Evolutionary conservation across 2,888 invertebrate species (phyloP), one percentile per base, ranked within the genome.

Genomic region (Chymomyza amoena): DNA sequence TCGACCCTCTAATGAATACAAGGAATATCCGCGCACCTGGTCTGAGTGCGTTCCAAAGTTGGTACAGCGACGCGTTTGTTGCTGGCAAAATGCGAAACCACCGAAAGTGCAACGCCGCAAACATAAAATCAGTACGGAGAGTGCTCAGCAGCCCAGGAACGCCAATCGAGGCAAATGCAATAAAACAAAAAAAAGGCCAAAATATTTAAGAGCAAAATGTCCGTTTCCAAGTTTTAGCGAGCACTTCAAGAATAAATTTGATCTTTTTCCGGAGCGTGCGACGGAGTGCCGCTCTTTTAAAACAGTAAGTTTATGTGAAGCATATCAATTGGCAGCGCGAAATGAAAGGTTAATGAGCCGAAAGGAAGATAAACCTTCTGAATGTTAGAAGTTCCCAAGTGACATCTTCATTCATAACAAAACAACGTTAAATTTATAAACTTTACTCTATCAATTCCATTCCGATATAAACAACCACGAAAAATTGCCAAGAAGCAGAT

Each of bases 211-310:
- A 25, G 0, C 16, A 6, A 75, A 68, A 15, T 84, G 84, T 9
- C 88, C 84, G 0, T 87, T 73, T 16, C 84, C 84, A n/a, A 75
- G 86, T 52, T 84, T 66, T 61, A 88, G 88, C 0, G 86, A 88
- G 25, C 86, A 88, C 61, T 0, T 52, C 45, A 25, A 25, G 25
- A 25, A 25, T 25, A 72, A 76, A 2, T 54, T 59, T 1, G 77
- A 73, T 0, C 4, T n/a, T 0, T 0, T 72, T 1, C 54, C 64
- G 3, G 36, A 59, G 0, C 72, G 76, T 0, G 68, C 84, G 0
- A 4, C 28, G 0, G 84, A 84, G 36, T 86, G 84, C 36, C 54
- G 50, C 0, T 87, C 84, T 20, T 25, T 54, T 4, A 15, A 0
- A 0, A 0, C 25, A 0, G 0, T 16, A 0, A 10, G 57, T 0